phyloP scores from a whole-genome alignment of 2,113 vertebrate species.

The Lophochroa leadbeateri region DNA sequence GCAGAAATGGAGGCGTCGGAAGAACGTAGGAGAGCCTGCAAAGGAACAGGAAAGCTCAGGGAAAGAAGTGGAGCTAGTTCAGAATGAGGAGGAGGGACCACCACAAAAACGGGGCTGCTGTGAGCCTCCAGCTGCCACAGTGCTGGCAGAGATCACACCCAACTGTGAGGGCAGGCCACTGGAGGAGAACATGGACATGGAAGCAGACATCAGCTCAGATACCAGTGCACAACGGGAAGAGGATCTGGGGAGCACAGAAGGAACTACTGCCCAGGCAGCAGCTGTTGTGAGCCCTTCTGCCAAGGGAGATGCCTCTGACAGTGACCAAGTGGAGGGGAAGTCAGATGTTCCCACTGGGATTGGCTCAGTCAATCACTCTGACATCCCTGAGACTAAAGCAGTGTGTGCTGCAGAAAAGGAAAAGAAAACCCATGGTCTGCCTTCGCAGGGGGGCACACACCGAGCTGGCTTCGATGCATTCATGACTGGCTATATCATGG shows the following conservation, averaged over 20 bases:
- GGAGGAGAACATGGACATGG: background rate
- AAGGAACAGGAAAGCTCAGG: background rate
- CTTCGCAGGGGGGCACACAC: conserved; percentile 77
- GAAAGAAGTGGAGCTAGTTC: background rate
- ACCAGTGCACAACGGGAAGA: background rate
- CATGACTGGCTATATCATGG: conserved; percentile 96
- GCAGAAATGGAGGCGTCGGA: conserved; percentile 79
- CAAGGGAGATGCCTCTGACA: background rate
- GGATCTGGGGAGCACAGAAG: background rate
- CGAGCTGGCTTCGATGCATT: conserved; percentile 96
- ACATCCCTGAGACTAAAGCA: background rate
- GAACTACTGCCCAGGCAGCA: background rate
- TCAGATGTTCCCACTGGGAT: accelerated
- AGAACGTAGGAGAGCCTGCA: conserved; percentile 57
- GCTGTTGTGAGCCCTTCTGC: background rate
- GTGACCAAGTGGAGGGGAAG: background rate
- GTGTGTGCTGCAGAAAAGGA: background rate
- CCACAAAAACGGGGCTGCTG: conserved; percentile 71
- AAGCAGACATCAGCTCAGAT: conserved; percentile 11
- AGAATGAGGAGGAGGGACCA: conserved; percentile 55
- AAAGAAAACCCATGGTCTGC: background rate
- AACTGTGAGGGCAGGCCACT: background rate
- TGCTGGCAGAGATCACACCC: background rate
- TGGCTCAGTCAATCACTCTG: background rate
- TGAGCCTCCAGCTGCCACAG: background rate